phyloP scores from a whole-genome alignment of 2,797 vertebrate genomes.

The Epinephelus malabaricus region DNA sequence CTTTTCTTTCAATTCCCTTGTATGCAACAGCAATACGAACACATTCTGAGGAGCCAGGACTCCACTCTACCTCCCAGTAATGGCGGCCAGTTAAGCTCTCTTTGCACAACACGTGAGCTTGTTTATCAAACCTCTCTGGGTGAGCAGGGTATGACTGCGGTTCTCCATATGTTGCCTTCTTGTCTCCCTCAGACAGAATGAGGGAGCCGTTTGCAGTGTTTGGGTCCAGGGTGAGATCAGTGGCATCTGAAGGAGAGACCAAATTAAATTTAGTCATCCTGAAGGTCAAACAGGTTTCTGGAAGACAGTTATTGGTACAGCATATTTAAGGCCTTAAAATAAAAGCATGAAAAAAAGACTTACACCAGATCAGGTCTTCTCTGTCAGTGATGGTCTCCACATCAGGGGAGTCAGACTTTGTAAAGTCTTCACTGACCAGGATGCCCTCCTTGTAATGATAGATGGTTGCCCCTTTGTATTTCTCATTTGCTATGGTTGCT shows the following conservation, averaged over 20 bases:
- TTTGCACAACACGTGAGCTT: background rate
- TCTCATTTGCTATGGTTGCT: no score
- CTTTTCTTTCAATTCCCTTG: background rate
- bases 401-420: no score
- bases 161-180: background rate
- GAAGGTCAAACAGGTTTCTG: background rate
- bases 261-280: background rate
- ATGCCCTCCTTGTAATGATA: no score
- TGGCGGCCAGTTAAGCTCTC: background rate
- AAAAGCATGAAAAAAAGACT: no score
- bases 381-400: no score
- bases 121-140: background rate
- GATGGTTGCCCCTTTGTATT: no score
- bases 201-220: background rate
- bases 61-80: background rate
- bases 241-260: background rate
- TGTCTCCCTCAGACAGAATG: background rate
- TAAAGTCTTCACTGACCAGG: no score
- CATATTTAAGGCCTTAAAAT: background rate
- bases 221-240: background rate
- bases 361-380: no score
- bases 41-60: rapidly evolving
- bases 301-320: background rate
- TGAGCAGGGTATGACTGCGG: background rate
- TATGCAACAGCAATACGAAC: background rate